phyloP scores from a whole-genome alignment of 1,140 invertebrate genomes.

The Lepidotrigona ventralis region DNA sequence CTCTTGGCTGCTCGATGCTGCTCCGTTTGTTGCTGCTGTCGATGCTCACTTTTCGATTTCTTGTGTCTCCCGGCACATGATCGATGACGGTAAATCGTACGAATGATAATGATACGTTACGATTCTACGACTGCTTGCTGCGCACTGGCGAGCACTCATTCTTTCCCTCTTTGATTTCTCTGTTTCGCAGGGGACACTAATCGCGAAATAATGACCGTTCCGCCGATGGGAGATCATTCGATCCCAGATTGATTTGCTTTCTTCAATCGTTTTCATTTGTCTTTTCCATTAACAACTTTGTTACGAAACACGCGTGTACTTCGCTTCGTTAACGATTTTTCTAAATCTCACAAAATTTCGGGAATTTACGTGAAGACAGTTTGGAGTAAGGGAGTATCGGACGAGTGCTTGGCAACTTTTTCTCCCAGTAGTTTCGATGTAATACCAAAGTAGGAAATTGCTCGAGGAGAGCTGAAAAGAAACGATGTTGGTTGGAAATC shows the following conservation, averaged over 20 bases:
- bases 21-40: background rate
- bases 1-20: slow-evolving; percentile 12
- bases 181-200: slow-evolving; percentile 18
- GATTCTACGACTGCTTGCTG: slow-evolving; percentile 13
- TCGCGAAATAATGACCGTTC: background rate
- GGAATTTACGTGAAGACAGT: too few species aligned
- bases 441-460: too few species aligned
- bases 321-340: too few species aligned
- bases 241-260: background rate
- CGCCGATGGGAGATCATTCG: slow-evolving; percentile 2
- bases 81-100: slow-evolving; percentile 45
- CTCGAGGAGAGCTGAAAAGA: too few species aligned
- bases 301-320: too few species aligned
- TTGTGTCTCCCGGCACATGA: slow-evolving; percentile 30
- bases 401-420: too few species aligned
- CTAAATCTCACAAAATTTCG: too few species aligned
- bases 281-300: too few species aligned
- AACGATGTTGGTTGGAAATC: too few species aligned
- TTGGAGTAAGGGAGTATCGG: too few species aligned
- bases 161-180: background rate
- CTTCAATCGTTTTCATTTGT: background rate
- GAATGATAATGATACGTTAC: slow-evolving; percentile 53
- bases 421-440: too few species aligned
- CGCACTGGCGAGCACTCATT: background rate
- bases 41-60: slow-evolving; percentile 41